Conservation (phyloP, 2,113 vertebrate species). For the Nematolebias whitei region DNA sequence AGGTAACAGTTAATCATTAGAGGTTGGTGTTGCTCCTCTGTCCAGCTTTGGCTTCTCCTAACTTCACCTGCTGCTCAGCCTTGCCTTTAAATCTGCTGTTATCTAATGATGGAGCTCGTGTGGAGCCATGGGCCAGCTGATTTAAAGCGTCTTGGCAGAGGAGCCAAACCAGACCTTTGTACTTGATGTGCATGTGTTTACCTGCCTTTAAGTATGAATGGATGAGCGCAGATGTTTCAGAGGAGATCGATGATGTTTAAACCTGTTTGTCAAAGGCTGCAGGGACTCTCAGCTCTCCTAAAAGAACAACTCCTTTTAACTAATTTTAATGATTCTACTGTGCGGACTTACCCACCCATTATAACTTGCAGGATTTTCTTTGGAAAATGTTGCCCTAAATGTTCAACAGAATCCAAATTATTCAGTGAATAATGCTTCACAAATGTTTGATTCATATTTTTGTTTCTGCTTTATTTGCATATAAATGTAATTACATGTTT, state of each 20-base stretch:
- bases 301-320: no score
- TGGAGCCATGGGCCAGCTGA: slow-evolving; percentile 61
- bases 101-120: slow-evolving; percentile 73
- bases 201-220: slow-evolving; percentile 1
- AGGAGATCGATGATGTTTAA: slow-evolving; percentile 70
- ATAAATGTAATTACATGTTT: neutral
- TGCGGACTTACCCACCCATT: neutral
- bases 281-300: slow-evolving; percentile 46
- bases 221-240: slow-evolving; percentile 29
- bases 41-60: slow-evolving; percentile 38
- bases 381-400: neutral
- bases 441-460: neutral
- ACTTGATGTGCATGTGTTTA: neutral
- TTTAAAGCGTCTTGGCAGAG: slow-evolving; percentile 55
- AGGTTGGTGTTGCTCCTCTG: slow-evolving; percentile 39
- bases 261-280: slow-evolving; percentile 69
- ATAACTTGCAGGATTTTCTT: neutral
- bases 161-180: slow-evolving; percentile 32
- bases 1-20: slow-evolving; percentile 77
- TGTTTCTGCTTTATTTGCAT: neutral
- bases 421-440: neutral
- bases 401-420: neutral
- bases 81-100: slow-evolving; percentile 65
- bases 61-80: slow-evolving; percentile 53
- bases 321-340: neutral